Conservation (phyloP, 2,797 vertebrate species). For the Coluber constrictor region DNA sequence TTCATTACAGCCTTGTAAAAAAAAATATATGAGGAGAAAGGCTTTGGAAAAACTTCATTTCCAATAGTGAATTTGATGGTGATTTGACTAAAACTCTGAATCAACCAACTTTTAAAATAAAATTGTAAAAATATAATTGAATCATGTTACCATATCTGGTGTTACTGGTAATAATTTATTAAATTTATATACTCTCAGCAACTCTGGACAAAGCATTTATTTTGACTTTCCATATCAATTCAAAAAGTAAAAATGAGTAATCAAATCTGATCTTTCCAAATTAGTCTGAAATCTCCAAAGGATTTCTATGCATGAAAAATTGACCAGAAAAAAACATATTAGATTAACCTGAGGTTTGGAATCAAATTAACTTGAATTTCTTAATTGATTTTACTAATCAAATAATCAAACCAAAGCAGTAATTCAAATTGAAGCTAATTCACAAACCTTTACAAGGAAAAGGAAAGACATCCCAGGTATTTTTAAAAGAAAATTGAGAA, state of each 20-base stretch:
- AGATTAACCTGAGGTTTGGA: background rate
- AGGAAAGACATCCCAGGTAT: background rate
- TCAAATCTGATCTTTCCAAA: background rate
- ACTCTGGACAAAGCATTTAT: background rate
- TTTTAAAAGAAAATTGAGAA: background rate
- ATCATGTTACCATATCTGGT: background rate
- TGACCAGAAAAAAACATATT: background rate
- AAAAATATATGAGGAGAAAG: background rate
- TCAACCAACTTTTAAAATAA: background rate
- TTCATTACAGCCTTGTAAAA: constrained; percentile 25
- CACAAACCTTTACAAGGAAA: background rate
- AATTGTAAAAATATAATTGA: background rate
- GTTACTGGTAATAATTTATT: background rate
- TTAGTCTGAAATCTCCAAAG: background rate
- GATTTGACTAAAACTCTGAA: background rate
- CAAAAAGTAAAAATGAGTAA: background rate
- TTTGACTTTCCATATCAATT: background rate
- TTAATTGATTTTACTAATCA: background rate
- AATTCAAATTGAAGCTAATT: background rate
- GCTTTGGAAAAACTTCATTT: background rate
- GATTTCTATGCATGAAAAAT: background rate
- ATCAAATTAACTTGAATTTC: background rate
- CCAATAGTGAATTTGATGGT: background rate
- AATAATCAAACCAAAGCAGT: background rate
- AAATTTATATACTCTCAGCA: background rate